phyloP scores from a whole-genome alignment of 2,797 vertebrate species.

The Paratrypauchen microcephalus region DNA sequence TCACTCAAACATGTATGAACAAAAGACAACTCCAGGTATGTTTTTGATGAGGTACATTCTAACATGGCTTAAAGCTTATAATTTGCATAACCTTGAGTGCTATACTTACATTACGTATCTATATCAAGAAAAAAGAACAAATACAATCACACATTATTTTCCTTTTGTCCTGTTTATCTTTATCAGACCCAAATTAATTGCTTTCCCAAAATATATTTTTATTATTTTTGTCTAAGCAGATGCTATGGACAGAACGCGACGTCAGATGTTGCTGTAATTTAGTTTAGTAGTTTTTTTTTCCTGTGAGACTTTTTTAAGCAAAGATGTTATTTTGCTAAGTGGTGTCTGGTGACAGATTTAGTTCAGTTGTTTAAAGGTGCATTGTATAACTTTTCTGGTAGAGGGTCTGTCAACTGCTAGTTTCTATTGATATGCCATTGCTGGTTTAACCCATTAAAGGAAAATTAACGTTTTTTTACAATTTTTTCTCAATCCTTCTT shows the following conservation, averaged over 20 bases:
- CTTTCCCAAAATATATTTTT: not conserved
- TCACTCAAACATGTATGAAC: too few relatives aligned
- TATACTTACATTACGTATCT: too few relatives aligned
- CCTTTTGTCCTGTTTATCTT: not conserved
- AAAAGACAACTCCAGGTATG: too few relatives aligned
- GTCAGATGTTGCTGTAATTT: conserved; percentile 12
- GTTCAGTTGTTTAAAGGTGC: not conserved
- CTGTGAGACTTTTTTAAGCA: not conserved
- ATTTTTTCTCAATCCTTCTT: too few relatives aligned
- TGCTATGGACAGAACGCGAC: conserved; percentile 5
- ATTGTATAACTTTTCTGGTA: too few relatives aligned
- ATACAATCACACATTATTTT: not conserved
- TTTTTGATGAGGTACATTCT: too few relatives aligned
- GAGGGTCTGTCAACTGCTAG: too few relatives aligned
- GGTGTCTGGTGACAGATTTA: not conserved
- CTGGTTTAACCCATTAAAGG: too few relatives aligned
- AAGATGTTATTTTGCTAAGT: conserved; percentile 3
- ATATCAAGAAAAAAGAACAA: not conserved
- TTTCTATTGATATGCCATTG: too few relatives aligned
- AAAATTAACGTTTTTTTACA: too few relatives aligned
- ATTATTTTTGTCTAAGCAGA: not conserved
- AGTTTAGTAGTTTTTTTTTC: not conserved
- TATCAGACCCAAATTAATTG: conserved; percentile 6
- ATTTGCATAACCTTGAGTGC: too few relatives aligned
- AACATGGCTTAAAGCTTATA: too few relatives aligned